Percentiles rank a stretch among this genome's conserved stretches.
phyloP scores from a whole-genome alignment of 2,888 invertebrate genomes.

The Pheosia gnoma region DNA sequence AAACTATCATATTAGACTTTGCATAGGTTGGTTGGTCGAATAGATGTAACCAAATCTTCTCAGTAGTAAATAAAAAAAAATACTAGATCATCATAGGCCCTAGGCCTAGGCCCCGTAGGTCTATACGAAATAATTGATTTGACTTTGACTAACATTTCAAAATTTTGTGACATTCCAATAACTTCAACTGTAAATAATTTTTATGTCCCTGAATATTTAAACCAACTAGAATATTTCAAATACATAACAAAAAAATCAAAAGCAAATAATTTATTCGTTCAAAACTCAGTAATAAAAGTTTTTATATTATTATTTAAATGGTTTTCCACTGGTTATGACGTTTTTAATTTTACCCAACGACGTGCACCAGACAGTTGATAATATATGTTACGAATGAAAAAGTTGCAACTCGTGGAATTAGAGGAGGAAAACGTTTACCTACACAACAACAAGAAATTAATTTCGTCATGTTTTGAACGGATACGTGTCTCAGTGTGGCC shows the following conservation, averaged over 20 bases:
- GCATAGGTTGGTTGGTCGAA: no score
- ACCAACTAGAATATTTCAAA: not conserved
- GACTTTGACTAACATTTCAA: no score
- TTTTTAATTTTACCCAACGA: not conserved
- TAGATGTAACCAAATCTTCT: no score
- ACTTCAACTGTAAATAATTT: no score
- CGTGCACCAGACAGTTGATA: conserved; percentile 6
- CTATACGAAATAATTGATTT: no score
- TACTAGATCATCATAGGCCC: no score
- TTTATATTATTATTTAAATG: not conserved
- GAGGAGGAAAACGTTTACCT: not conserved
- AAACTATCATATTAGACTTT: not conserved
- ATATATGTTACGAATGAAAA: conserved; percentile 1
- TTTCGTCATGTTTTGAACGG: conserved; percentile 25
- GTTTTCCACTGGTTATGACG: not conserved
- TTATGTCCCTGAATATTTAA: not conserved
- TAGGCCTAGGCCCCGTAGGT: no score
- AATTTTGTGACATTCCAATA: no score
- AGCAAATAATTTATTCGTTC: not conserved
- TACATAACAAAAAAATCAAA: not conserved
- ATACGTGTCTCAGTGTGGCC: conserved; percentile 22
- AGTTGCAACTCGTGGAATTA: conserved; percentile 2
- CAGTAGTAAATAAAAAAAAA: no score
- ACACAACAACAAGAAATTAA: conserved; percentile 26
- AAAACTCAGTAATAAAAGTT: not conserved